Evolutionary conservation across 2,888 invertebrate species (phyloP).

Genomic region (Crossocerus cetratus): DNA sequence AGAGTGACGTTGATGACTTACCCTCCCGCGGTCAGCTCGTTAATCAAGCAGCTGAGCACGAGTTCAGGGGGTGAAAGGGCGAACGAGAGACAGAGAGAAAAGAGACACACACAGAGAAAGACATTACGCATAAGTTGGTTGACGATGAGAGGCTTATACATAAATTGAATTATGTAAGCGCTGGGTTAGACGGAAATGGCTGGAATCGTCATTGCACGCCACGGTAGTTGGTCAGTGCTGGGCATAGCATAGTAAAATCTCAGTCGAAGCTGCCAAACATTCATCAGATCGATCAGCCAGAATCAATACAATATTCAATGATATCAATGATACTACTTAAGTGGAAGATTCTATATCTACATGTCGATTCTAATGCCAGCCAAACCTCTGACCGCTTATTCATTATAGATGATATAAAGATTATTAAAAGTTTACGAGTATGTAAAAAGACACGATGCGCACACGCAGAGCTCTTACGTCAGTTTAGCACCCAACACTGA

Average conservation of each 20-base stretch:
- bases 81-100: slow-evolving; percentile 72
- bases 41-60: slow-evolving; percentile 89
- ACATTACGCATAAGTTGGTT: slow-evolving; percentile 68
- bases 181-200: slow-evolving; percentile 27
- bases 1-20: slow-evolving; percentile 80
- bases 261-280: too few species aligned
- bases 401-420: not conserved
- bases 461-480: not conserved
- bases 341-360: too few species aligned
- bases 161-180: slow-evolving; percentile 47
- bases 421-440: not conserved
- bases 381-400: too few species aligned
- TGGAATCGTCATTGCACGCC: not conserved
- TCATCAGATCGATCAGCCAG: too few species aligned
- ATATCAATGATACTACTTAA: too few species aligned
- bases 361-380: too few species aligned
- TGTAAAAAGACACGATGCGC: not conserved
- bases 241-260: slow-evolving; percentile 11
- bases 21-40: slow-evolving; percentile 89
- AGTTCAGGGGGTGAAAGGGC: slow-evolving; percentile 74
- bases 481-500: slow-evolving; percentile 55
- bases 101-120: slow-evolving; percentile 76
- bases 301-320: too few species aligned
- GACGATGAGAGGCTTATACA: slow-evolving; percentile 39
- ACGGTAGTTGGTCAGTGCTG: slow-evolving; percentile 29